Evolutionary conservation across 1,140 invertebrate genomes (phyloP), one percentile per base, ranked within the genome.

Genomic region (Penaeus vannamei): DNA sequence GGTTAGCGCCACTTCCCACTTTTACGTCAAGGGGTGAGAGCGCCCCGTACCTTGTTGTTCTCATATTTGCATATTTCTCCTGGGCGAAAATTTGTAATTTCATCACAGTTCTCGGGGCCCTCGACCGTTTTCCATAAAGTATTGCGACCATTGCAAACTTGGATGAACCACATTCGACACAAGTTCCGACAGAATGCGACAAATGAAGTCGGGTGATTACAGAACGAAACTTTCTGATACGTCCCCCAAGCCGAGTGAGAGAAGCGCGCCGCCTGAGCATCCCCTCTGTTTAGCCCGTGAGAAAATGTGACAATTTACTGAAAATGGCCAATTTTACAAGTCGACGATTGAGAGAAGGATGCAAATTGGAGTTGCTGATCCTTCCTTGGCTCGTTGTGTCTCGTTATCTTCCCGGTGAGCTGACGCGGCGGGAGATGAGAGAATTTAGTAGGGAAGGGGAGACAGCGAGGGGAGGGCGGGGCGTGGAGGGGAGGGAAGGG

Each of bases 281-380:
- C 60, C 85, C 42, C 80, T 66, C 80, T 76, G 79, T 88, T 84
- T 83, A 88, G 86, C 86, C 81, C 86, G 86, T 88, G 86, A 88
- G 86, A 84, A 88, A 88, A 88, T 88, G 86, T 84, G 86, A 88
- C 86, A 88, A 88, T 88, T 88, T 88, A 88, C 86, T 88, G 86
- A 88, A 84, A 88, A 88, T 88, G 81, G 86, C 86, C 86, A 88
- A 88, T 88, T 88, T 88, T 88, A 88, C 86, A 88, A 88, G 86
- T 88, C 86, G 86, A 88, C 86, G 86, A 88, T 88, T 88, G 86
- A 88, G 86, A 88, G 81, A 88, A 88, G 86, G 86, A 88, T 88
- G 86, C 86, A 88, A 88, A 88, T 88, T 82, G 86, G 86, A 88
- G 80, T 88, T 76, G 80, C 86, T 88, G 86, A 88, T 84, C 86